phyloP scores from a whole-genome alignment of 1,140 invertebrate genomes.

The Aricia agestis region DNA sequence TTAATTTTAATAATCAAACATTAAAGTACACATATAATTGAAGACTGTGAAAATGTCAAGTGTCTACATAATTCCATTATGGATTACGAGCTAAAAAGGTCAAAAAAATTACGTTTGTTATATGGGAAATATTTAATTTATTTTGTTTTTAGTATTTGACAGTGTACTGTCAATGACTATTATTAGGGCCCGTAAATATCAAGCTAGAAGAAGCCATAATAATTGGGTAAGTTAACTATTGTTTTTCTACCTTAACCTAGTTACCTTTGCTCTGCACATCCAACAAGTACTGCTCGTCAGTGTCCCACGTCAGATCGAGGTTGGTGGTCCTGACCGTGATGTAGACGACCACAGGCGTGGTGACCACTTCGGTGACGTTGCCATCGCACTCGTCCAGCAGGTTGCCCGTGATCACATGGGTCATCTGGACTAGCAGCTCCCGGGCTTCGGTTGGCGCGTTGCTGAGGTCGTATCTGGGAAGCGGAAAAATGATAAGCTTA shows the following conservation, averaged over 20 bases:
- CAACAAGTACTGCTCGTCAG: conserved; percentile 81
- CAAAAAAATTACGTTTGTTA: too few species aligned
- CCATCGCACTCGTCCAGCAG: conserved; percentile 76
- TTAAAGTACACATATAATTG: too few species aligned
- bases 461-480: conserved; percentile 74
- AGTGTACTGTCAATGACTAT: too few species aligned
- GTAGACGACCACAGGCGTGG: conserved; percentile 75
- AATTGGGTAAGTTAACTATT: too few species aligned
- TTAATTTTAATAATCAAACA: too few species aligned
- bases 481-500: background rate
- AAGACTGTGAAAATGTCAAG: too few species aligned
- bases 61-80: too few species aligned
- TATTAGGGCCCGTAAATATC: too few species aligned
- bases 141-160: too few species aligned
- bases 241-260: background rate
- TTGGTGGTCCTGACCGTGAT: conserved; percentile 71
- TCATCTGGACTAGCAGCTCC: conserved; percentile 72
- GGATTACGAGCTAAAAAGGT: too few species aligned
- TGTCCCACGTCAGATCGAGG: conserved; percentile 77
- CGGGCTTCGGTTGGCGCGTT: conserved; percentile 63
- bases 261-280: conserved; percentile 77
- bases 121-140: too few species aligned
- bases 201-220: too few species aligned
- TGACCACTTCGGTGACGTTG: conserved; percentile 70
- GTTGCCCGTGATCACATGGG: conserved; percentile 75